These are phyloP conservation scores for Ceratothoa steindachneri DNA, from an alignment of 2,888 invertebrate genomes.

Conservation along the genomic window DNA sequence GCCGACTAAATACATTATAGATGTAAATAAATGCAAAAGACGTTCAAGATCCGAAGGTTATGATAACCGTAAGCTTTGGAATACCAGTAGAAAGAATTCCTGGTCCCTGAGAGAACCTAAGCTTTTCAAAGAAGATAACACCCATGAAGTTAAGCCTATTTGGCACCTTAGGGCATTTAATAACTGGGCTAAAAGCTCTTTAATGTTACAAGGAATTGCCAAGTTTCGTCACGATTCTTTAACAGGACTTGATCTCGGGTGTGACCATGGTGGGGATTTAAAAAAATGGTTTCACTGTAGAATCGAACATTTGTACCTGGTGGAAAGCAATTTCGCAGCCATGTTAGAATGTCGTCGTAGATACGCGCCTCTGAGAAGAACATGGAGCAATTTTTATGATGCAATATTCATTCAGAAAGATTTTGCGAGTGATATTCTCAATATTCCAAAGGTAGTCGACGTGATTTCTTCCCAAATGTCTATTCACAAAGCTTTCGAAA, in stretches of 20 bases:
- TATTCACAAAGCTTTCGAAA: background rate
- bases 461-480: constrained; percentile 1
- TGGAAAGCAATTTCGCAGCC: background rate
- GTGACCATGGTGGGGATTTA: background rate
- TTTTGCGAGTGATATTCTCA: background rate
- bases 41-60: background rate
- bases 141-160: background rate
- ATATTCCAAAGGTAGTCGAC: background rate
- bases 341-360: background rate
- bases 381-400: constrained; percentile 11
- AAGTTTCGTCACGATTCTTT: background rate
- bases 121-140: background rate
- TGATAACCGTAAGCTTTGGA: background rate
- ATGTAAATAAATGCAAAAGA: background rate
- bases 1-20: background rate
- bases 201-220: background rate
- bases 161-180: background rate
- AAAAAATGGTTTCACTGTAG: constrained; percentile 13
- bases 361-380: background rate
- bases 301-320: background rate
- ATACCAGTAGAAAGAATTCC: background rate
- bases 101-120: background rate
- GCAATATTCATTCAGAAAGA: background rate
- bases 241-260: constrained; percentile 1
- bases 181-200: constrained; percentile 1